Evolutionary conservation across 2,888 invertebrate species (phyloP), one percentile per base, ranked within the genome.

Genomic region (Ectemnius continuus): DNA sequence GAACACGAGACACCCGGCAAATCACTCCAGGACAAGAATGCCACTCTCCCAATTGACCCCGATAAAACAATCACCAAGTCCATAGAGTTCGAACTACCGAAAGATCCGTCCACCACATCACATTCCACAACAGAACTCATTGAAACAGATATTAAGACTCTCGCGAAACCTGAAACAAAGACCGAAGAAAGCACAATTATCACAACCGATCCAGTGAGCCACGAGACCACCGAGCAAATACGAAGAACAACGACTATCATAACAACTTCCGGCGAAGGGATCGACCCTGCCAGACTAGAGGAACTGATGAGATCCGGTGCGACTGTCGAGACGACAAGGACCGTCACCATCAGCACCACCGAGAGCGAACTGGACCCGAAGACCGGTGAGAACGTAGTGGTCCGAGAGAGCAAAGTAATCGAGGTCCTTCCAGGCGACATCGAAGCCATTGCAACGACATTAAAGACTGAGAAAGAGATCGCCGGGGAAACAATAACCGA

Each of bases 241-340:
- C 67, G n/a, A 28, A 62, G 59, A n/a, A 63, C 57, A 5, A 57
- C 64, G 13, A 69, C 61, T 11, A 56, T 67, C 4, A 56, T 46
- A 2, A 66, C 60, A 13, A 14, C 64, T 8, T 56, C 46, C 13
- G 58, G 48, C 1, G 18, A 28, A 0, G n/a, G 45, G 2, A 20
- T 58, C 5, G 75, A 75, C 64, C 68, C 75, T 1, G 66, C 45
- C 4, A 70, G 46, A 20, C 60, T 58, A 1, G 69, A 77, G 0
- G 69, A 70, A 13, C 57, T 76, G 1, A n/a, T 70, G n/a, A 66
- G 61, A 60, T 28, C 52, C 6, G 45, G 56, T 4, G 70, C 26
- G 28, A 26, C 58, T n/a, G 45, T 80, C 1, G 65, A 71, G 11
- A 78, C 70, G n/a, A 48, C 67, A 3, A 74, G 61, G 2, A 75